phyloP scores from a whole-genome alignment of 2,888 invertebrate species.

The Zhuqinia jingwanae region DNA sequence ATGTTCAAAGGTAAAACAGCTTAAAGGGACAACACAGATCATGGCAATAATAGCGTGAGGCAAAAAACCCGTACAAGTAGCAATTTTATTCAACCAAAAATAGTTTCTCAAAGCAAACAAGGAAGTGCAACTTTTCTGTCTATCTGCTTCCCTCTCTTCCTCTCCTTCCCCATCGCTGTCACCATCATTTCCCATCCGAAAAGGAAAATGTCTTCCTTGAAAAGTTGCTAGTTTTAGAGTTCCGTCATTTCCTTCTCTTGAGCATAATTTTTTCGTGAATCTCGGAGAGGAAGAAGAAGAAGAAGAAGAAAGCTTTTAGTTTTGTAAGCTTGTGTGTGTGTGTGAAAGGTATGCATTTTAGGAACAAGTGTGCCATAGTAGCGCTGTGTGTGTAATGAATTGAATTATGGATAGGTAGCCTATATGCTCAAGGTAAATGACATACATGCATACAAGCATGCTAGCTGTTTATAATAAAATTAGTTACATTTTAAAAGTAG shows the following conservation, averaged over 20 bases:
- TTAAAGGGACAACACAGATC: neutral
- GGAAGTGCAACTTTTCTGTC: neutral
- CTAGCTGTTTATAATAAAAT: neutral
- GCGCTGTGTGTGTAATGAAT: conserved; percentile 41
- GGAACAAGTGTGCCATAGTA: conserved; percentile 41
- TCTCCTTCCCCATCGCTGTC: neutral
- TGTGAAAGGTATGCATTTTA: too few species aligned
- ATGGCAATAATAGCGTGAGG: neutral
- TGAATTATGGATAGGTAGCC: conserved; percentile 2
- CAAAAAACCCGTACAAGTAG: neutral
- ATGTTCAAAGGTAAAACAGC: neutral
- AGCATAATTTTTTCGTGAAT: conserved; percentile 6
- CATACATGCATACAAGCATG: neutral
- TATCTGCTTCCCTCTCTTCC: neutral
- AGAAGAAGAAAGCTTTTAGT: conserved; percentile 6
- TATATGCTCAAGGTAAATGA: conserved; percentile 5
- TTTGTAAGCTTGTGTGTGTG: neutral
- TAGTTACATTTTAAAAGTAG: conserved; percentile 1
- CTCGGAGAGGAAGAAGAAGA: neutral
- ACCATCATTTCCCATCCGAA: too few species aligned
- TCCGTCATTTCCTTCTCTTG: conserved; percentile 26
- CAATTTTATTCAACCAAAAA: too few species aligned
- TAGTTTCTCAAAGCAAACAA: neutral
- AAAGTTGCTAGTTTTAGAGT: conserved; percentile 23
- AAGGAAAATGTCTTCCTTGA: conserved; percentile 16